These are phyloP conservation scores for Microtus ochrogaster DNA, from an alignment of 2,113 vertebrate species.

Conservation along the genomic window DNA sequence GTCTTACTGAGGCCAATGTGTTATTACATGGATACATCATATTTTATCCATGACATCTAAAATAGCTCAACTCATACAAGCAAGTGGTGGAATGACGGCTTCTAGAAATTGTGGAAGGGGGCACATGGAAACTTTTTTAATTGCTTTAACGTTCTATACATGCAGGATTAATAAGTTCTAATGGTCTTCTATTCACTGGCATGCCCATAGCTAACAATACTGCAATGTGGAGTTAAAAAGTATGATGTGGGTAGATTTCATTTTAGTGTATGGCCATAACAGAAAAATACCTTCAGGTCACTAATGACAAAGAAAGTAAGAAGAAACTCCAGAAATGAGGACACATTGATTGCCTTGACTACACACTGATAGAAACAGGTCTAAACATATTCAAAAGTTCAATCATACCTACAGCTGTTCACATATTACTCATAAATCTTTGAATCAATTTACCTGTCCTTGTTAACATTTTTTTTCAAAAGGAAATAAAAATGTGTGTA, in stretches of 20 bases:
- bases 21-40: neutral
- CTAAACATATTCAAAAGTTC: neutral
- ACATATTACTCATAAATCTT: neutral
- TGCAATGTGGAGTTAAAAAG: neutral
- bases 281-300: neutral
- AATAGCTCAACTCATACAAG: neutral
- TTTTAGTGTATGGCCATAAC: neutral
- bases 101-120: neutral
- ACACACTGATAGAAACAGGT: neutral
- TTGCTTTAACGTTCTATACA: neutral
- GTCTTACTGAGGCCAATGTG: neutral
- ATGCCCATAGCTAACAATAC: neutral
- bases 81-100: neutral
- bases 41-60: neutral
- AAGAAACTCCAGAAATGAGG: neutral
- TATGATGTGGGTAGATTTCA: neutral
- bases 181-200: fast-evolving
- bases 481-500: neutral
- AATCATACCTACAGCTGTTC: neutral
- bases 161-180: neutral
- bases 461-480: neutral
- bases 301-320: neutral
- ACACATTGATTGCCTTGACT: neutral
- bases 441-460: neutral
- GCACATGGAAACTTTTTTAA: too few relatives aligned